A percentile compares a stretch with the other conserved stretches of the same genome.
Evolutionary conservation across 2,888 invertebrate genomes (phyloP).

Genomic region (Embidobia sp.): DNA sequence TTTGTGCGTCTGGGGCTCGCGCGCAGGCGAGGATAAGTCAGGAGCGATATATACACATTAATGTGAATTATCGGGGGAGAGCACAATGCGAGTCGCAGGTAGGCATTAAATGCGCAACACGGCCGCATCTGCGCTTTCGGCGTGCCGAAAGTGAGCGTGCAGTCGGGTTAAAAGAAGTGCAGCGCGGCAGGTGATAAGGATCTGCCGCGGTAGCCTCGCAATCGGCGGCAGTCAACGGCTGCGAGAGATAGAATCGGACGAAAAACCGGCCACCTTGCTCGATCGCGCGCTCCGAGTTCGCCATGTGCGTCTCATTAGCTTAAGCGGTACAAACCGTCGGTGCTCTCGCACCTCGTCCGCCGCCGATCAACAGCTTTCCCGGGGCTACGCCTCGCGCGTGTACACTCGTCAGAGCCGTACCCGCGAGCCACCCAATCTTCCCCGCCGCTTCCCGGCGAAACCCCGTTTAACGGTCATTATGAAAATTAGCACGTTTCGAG

Average conservation of each 20-base stretch:
- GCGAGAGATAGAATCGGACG: constrained; percentile 64
- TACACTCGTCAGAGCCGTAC: constrained; percentile 4
- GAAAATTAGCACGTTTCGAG: too few species aligned
- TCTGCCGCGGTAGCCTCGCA: constrained; percentile 48
- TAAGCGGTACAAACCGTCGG: constrained; percentile 78
- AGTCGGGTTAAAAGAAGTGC: constrained; percentile 56
- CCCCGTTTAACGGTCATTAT: too few species aligned
- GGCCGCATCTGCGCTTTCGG: constrained; percentile 56
- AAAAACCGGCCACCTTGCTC: constrained; percentile 64
- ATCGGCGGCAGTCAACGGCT: constrained; percentile 61
- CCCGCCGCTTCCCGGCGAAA: too few species aligned
- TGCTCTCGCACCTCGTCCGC: constrained; percentile 57
- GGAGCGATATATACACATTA: constrained; percentile 58
- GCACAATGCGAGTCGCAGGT: constrained; percentile 56
- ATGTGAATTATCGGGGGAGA: constrained; percentile 55
- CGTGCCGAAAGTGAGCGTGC: constrained; percentile 56
- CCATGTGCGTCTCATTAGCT: constrained; percentile 80
- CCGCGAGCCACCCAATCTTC: background rate
- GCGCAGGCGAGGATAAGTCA: constrained; percentile 59
- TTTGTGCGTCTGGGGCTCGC: constrained; percentile 44
- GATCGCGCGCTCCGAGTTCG: constrained; percentile 47
- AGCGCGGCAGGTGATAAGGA: constrained; percentile 57
- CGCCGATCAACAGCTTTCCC: constrained; percentile 17
- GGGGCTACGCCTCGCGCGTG: constrained; percentile 24
- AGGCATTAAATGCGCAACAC: constrained; percentile 63